A percentile compares a stretch with the other conserved stretches of the same genome.
These are phyloP conservation scores for Cheilosia vulpina DNA, from an alignment of 2,888 invertebrate genomes.

Conservation along the genomic window DNA sequence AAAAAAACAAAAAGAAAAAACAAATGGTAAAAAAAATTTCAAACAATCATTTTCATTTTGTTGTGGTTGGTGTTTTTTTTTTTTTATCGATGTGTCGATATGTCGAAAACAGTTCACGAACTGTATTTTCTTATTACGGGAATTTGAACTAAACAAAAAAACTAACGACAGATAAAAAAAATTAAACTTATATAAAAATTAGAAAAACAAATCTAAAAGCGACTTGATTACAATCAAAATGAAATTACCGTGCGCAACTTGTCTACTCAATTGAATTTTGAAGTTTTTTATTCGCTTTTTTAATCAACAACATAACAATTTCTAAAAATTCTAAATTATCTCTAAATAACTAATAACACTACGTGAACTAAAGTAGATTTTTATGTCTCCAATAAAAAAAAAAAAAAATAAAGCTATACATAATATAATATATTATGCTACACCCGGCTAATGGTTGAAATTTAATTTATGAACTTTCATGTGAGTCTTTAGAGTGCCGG, in stretches of 20 bases:
- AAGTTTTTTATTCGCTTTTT: constrained; percentile 20
- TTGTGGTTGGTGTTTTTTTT: constrained; percentile 23
- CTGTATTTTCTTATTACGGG: not conserved
- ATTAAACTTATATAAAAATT: constrained; percentile 4
- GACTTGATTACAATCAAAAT: constrained; percentile 23
- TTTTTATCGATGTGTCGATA: constrained; percentile 13
- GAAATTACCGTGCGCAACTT: constrained; percentile 42
- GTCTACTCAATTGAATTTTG: constrained; percentile 32
- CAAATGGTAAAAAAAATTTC: constrained; percentile 76
- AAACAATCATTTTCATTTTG: constrained; percentile 54
- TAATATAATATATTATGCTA: constrained; percentile 1
- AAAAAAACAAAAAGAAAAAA: constrained; percentile 77
- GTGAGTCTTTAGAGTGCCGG: constrained; percentile 76
- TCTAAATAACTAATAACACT: constrained; percentile 29
- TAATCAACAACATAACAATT: constrained; percentile 38
- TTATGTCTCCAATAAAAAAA: not conserved
- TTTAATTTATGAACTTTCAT: constrained; percentile 76
- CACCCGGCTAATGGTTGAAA: constrained; percentile 23
- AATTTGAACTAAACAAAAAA: constrained; percentile 23
- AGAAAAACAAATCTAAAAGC: constrained; percentile 17
- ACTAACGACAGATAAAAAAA: constrained; percentile 46
- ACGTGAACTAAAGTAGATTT: constrained; percentile 12
- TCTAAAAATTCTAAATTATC: constrained; percentile 32
- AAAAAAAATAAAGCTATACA: constrained; percentile 3
- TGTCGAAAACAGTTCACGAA: constrained; percentile 24